phyloP scores from a whole-genome alignment of 2,888 invertebrate genomes.

The Scaptomyza polygonia region DNA sequence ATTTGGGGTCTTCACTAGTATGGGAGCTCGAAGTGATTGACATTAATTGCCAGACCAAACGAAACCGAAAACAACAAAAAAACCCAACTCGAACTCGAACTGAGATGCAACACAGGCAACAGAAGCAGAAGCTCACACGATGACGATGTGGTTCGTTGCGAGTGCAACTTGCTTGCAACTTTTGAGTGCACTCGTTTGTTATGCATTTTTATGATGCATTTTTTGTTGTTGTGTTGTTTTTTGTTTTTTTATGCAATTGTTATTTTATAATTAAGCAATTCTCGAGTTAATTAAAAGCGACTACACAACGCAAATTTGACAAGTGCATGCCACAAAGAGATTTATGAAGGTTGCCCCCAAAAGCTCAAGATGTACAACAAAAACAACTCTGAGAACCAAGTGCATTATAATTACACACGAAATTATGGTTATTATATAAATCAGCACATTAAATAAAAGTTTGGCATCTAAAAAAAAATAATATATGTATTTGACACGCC shows the following conservation, averaged over 20 bases:
- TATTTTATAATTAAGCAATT: slow-evolving; percentile 67
- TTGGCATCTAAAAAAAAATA: slow-evolving; percentile 25
- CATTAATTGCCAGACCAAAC: slow-evolving; percentile 70
- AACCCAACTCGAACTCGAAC: slow-evolving; percentile 10
- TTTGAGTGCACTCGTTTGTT: slow-evolving; percentile 47
- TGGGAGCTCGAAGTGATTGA: slow-evolving; percentile 64
- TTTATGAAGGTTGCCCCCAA: slow-evolving; percentile 64
- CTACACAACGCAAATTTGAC: slow-evolving; percentile 51
- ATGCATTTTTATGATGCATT: slow-evolving; percentile 37
- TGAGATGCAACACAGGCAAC: slow-evolving; percentile 10
- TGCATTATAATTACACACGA: slow-evolving; percentile 61
- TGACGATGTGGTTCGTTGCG: slow-evolving; percentile 15
- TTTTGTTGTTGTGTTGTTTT: too few relatives aligned
- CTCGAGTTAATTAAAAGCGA: slow-evolving; percentile 64
- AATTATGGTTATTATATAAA: slow-evolving; percentile 68
- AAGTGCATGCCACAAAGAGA: slow-evolving; percentile 53
- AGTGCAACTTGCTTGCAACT: slow-evolving; percentile 19
- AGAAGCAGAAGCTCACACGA: slow-evolving; percentile 23
- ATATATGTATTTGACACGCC: slow-evolving; percentile 46
- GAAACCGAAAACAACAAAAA: slow-evolving; percentile 16
- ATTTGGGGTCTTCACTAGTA: slow-evolving; percentile 22
- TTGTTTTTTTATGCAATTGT: slow-evolving; percentile 43
- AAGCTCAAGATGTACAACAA: slow-evolving; percentile 17
- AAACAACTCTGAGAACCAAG: slow-evolving; percentile 56
- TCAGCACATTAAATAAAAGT: slow-evolving; percentile 56